Percentiles rank a stretch among this genome's conserved stretches.
Evolutionary conservation across 35 echinoderm and acorn worm species (phyloP).

Genomic region (Ophioderma brevispina): DNA sequence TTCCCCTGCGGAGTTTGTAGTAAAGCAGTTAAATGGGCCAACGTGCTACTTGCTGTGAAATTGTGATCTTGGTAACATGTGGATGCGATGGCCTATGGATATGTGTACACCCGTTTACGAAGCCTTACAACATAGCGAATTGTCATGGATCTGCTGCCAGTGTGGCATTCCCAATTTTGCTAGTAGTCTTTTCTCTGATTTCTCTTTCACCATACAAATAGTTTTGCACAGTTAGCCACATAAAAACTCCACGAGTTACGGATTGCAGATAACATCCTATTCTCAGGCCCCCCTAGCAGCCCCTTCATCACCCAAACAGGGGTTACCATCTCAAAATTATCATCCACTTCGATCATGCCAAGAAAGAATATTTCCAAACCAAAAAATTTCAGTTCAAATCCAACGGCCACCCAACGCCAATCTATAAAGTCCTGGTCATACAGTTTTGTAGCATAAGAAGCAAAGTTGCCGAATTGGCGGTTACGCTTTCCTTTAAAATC

Average conservation of each 20-base stretch:
- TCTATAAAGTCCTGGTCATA: not conserved
- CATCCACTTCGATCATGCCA: not conserved
- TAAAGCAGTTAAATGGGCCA: constrained; percentile 15
- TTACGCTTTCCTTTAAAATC: not conserved
- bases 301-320: not conserved
- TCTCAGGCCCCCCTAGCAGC: not conserved
- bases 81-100: constrained; percentile 5
- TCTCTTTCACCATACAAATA: not conserved
- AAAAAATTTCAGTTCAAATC: not conserved
- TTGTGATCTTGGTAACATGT: constrained; percentile 18
- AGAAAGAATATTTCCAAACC: too few species aligned
- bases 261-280: not conserved
- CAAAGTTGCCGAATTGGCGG: not conserved
- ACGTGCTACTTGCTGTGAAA: constrained; percentile 4
- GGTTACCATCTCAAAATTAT: not conserved
- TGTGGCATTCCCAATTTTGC: constrained; percentile 10
- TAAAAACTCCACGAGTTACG: not conserved
- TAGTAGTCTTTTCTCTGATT: not conserved
- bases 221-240: not conserved
- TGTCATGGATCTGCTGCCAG: not conserved
- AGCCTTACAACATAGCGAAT: not conserved
- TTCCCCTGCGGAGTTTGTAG: constrained; percentile 13
- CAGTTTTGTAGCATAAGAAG: not conserved
- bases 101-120: not conserved
- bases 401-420: not conserved